phyloP scores from a whole-genome alignment of 2,888 invertebrate genomes.

The Ormyrus rosae region DNA sequence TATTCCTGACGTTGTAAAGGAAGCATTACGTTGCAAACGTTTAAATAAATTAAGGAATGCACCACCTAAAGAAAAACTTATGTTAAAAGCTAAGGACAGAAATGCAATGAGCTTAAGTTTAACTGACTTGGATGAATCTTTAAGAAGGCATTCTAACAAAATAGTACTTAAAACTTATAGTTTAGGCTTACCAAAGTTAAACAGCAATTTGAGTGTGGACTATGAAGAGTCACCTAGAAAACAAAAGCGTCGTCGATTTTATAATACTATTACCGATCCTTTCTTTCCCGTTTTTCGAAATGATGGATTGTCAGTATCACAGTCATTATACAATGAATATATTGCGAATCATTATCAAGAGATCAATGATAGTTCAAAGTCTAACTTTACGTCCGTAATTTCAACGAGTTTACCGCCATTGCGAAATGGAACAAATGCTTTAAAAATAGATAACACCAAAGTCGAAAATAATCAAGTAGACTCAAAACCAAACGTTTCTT shows the following conservation, averaged over 20 bases:
- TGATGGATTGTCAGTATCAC: constrained; percentile 86
- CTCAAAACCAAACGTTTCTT: constrained; percentile 54
- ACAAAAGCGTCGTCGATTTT: constrained; percentile 76
- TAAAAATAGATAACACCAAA: constrained; percentile 18
- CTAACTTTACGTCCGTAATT: constrained; percentile 53
- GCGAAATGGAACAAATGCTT: not conserved
- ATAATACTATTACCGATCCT: constrained; percentile 87
- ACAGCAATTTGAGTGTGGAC: constrained; percentile 62
- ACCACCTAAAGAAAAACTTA: constrained; percentile 62
- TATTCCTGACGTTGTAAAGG: constrained; percentile 76
- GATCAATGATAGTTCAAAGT: constrained; percentile 77
- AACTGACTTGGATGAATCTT: constrained; percentile 81
- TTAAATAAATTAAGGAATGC: constrained; percentile 71
- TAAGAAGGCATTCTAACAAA: constrained; percentile 79
- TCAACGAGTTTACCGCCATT: constrained; percentile 23
- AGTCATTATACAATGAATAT: constrained; percentile 84
- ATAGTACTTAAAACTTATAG: constrained; percentile 79
- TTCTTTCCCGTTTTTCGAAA: constrained; percentile 85
- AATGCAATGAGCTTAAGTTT: constrained; percentile 78
- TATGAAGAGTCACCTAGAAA: constrained; percentile 70
- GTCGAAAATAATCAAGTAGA: constrained; percentile 13
- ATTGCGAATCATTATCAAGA: constrained; percentile 82
- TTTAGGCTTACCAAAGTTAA: constrained; percentile 75
- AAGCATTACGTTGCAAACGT: constrained; percentile 73
- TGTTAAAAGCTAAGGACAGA: constrained; percentile 60